phyloP scores from a whole-genome alignment of 2,888 invertebrate species.

The Willowsia nigromaculata region DNA sequence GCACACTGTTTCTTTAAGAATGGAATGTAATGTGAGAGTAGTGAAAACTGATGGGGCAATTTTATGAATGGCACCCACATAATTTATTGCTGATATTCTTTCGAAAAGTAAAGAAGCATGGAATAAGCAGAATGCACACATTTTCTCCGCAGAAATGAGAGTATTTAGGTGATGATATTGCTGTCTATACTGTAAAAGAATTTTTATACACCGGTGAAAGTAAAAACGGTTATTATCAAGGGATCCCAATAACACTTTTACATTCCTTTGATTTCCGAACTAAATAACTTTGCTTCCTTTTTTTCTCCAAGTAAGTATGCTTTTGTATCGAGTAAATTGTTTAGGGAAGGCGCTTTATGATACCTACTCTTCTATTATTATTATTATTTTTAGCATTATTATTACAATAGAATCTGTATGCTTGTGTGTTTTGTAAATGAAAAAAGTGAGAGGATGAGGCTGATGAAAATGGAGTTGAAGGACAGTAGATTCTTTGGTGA shows the following conservation, averaged over 20 bases:
- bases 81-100: constrained; percentile 38
- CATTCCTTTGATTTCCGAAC: constrained; percentile 13
- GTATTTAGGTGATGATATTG: neutral
- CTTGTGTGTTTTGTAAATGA: neutral
- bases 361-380: neutral
- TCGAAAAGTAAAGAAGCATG: no score
- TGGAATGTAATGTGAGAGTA: neutral
- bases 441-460: neutral
- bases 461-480: neutral
- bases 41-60: constrained; percentile 42
- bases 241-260: neutral
- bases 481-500: neutral
- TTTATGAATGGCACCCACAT: constrained; percentile 47
- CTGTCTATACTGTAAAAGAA: neutral
- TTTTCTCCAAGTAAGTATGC: neutral
- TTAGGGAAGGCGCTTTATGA: neutral
- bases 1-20: neutral
- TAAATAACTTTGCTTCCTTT: neutral
- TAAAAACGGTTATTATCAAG: neutral
- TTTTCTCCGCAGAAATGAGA: neutral
- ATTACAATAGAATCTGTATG: neutral
- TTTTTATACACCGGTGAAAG: neutral
- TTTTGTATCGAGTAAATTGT: neutral
- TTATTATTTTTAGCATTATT: neutral
- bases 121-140: no score